Conservation (phyloP, 2,113 vertebrate genomes). For the Fregetta grallaria region DNA sequence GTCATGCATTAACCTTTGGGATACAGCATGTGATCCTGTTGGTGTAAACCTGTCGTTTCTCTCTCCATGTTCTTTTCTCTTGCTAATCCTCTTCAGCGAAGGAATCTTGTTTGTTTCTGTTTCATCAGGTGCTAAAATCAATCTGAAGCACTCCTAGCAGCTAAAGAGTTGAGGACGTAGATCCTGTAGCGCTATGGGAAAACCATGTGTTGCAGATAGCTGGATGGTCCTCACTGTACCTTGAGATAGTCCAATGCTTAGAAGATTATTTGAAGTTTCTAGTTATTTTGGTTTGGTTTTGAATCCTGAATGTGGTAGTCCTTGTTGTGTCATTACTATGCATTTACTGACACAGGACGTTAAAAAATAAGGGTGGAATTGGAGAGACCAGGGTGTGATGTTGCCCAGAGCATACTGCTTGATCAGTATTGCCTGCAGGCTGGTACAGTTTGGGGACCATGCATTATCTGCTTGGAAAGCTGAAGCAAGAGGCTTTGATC, state of each 20-base stretch:
- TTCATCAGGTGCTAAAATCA: neutral
- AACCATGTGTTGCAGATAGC: neutral
- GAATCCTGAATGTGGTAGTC: neutral
- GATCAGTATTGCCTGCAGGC: neutral
- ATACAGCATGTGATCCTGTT: neutral
- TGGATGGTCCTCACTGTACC: neutral
- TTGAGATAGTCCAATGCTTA: neutral
- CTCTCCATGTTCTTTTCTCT: neutral
- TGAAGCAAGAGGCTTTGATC: neutral
- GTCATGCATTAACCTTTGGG: neutral
- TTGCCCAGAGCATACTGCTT: neutral
- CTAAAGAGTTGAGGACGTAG: neutral
- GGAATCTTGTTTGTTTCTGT: neutral
- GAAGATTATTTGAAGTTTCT: neutral
- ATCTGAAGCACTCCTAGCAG: neutral
- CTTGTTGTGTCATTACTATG: neutral
- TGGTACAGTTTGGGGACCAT: fast-evolving
- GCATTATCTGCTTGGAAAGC: neutral
- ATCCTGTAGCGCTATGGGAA: neutral
- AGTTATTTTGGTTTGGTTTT: neutral
- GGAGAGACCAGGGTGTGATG: neutral
- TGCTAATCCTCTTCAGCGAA: neutral
- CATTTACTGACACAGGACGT: neutral
- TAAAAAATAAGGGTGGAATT: neutral
- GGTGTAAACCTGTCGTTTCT: neutral